Conservation (phyloP, 2,888 invertebrate genomes). For the Drosophila formosana region DNA sequence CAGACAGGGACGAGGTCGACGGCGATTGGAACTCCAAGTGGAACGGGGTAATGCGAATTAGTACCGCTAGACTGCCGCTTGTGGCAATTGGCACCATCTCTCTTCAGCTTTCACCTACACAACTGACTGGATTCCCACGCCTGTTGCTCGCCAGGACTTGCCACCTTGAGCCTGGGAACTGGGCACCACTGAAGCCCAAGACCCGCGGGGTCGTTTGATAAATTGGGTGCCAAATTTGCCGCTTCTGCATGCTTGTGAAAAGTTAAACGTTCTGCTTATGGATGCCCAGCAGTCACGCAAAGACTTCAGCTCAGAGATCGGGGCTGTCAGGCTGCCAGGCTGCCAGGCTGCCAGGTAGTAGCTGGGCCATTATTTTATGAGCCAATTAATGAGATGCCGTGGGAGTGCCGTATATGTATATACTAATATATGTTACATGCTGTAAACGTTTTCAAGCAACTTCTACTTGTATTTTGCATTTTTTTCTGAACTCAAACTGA, state of each 20-base stretch:
- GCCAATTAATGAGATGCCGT: conserved; percentile 78
- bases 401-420: conserved; percentile 68
- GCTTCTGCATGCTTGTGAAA: conserved; percentile 67
- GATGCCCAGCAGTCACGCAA: conserved; percentile 76
- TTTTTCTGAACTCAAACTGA: conserved; percentile 1
- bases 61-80: conserved; percentile 68
- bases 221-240: conserved; percentile 82
- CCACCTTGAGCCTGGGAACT: conserved; percentile 21
- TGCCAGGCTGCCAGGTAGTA: conserved; percentile 5
- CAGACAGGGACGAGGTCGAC: conserved; percentile 40
- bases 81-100: conserved; percentile 38
- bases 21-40: neutral
- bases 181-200: conserved; percentile 6
- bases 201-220: conserved; percentile 64
- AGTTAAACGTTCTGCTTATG: conserved; percentile 77
- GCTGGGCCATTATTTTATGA: conserved; percentile 67
- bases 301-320: conserved; percentile 14
- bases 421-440: conserved; percentile 20
- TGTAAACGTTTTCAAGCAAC: conserved; percentile 28
- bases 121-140: conserved; percentile 77
- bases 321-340: neutral
- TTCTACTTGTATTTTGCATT: neutral
- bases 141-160: conserved; percentile 48
- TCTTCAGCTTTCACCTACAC: conserved; percentile 34
- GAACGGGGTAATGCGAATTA: conserved; percentile 76